These are phyloP conservation scores for Acrossocheilus fasciatus DNA, from an alignment of 2,797 vertebrate species.

Conservation along the genomic window DNA sequence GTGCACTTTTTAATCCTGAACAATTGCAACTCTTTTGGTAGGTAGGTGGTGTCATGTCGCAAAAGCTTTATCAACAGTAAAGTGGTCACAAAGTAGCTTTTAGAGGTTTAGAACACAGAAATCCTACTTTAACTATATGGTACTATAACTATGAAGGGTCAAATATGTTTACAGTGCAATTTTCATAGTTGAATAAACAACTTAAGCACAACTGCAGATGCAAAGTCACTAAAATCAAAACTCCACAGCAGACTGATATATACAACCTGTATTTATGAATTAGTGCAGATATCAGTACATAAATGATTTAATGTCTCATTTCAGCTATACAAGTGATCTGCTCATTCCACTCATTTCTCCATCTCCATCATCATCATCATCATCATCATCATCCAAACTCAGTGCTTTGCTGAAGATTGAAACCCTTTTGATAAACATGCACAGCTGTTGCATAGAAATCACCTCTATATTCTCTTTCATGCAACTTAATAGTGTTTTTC, in stretches of 20 bases:
- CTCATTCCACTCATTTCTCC: constrained; percentile 51
- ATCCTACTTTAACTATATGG: too few species aligned
- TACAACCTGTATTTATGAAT: constrained; percentile 67
- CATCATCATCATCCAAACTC: constrained; percentile 40
- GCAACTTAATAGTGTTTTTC: constrained; percentile 67
- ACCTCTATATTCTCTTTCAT: constrained; percentile 68
- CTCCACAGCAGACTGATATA: constrained; percentile 59
- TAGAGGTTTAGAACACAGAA: too few species aligned
- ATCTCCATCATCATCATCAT: constrained; percentile 39
- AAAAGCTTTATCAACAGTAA: too few species aligned
- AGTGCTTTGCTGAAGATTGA: constrained; percentile 56
- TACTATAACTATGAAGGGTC: too few species aligned
- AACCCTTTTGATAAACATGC: constrained; percentile 68
- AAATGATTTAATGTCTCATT: constrained; percentile 67
- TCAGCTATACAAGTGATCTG: constrained; percentile 65
- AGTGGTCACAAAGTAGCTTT: too few species aligned
- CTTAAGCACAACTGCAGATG: background rate
- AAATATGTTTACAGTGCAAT: background rate
- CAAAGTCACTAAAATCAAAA: constrained; percentile 56
- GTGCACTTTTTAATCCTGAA: too few species aligned
- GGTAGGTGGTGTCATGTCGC: too few species aligned
- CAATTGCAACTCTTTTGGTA: too few species aligned
- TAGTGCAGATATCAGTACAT: constrained; percentile 66
- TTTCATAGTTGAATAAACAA: background rate
- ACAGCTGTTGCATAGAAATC: constrained; percentile 69